These are phyloP conservation scores for Decapterus maruadsi DNA, from an alignment of 2,797 vertebrate genomes.

Conservation along the genomic window DNA sequence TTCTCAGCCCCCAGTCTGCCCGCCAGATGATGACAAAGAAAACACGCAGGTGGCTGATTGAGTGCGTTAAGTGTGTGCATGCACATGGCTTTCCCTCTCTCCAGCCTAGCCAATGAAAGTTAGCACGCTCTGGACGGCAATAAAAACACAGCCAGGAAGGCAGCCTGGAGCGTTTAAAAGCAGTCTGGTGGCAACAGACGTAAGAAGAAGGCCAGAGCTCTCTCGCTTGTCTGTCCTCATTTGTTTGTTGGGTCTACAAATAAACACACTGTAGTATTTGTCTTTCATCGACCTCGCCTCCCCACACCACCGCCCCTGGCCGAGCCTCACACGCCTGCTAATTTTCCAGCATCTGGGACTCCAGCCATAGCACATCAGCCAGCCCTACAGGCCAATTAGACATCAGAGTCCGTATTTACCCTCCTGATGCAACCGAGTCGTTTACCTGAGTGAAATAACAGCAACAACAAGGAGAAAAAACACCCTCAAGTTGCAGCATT, in stretches of 20 bases:
- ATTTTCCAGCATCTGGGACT: conserved; percentile 74
- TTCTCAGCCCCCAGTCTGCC: conserved; percentile 55
- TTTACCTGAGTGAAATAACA: conserved; percentile 71
- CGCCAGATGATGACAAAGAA: conserved; percentile 74
- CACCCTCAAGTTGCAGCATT: conserved; percentile 50
- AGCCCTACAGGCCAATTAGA: conserved; percentile 78
- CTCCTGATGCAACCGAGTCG: conserved; percentile 76
- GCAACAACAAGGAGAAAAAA: conserved; percentile 60
- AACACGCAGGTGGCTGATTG: conserved; percentile 72
- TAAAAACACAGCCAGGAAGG: conserved; percentile 70
- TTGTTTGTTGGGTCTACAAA: conserved; percentile 66
- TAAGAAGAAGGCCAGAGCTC: conserved; percentile 52
- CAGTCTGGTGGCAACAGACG: conserved; percentile 59
- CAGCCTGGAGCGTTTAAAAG: conserved; percentile 62
- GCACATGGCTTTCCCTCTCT: conserved; percentile 55
- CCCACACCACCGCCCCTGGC: conserved; percentile 26
- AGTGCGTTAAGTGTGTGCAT: conserved; percentile 51
- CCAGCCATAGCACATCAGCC: conserved; percentile 48
- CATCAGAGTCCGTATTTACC: conserved; percentile 66
- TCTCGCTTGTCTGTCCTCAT: conserved; percentile 31
- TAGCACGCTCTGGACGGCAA: conserved; percentile 63
- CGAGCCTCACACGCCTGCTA: conserved; percentile 52
- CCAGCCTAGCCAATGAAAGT: conserved; percentile 55
- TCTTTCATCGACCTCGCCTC: conserved; percentile 54
- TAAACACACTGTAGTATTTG: conserved; percentile 65